Evolutionary conservation across 2,888 invertebrate species (phyloP), one percentile per base, ranked within the genome.

Genomic region (Cerceris rybyensis): DNA sequence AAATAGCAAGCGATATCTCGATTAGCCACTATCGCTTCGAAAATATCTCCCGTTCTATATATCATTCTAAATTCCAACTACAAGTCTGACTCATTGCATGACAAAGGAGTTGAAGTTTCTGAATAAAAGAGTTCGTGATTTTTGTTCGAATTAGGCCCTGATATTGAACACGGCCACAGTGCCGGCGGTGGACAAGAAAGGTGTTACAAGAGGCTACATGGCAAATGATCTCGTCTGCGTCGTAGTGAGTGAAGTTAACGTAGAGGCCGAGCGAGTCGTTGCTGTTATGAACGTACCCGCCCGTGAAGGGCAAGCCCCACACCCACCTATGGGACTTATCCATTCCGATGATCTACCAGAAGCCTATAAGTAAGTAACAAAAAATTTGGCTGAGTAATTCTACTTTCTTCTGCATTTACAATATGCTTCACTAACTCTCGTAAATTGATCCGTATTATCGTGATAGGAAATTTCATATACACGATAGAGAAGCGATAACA

Each of bases 161-260:
- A 92, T 92, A 85, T 90, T 92, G 84, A 92, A 92, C 86, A 91
- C 92, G 88, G 92, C 92, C 80, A 95, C 95, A 93, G 95, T 96
- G 93, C 96, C 96, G 76, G 96, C 96, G 60, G 94, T 96, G 91
- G 97, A 97, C 94, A 96, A 96, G 94, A 96, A 96, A 92, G 96
- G 95, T 92, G 94, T 96, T 80, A 95, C 95, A 92, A 95, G 96
- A 92, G 94, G 94, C 93, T 97, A 96, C 94, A 95, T 96, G 93
- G 95, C 95, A 93, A 96, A 96, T 94, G 97, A 97, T 93, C 95
- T 96, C 88, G 96, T 98, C 75, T 96, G 97, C 94, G 97, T 97
- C 93, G 97, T 97, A 94, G 96, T 97, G 66, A 94, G 97, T 89
- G 97, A 97, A 94, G 96, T 97, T 81, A 96, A 96, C 91, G 96